Conservation (phyloP, 2,797 vertebrate genomes). For the Allobates femoralis region DNA sequence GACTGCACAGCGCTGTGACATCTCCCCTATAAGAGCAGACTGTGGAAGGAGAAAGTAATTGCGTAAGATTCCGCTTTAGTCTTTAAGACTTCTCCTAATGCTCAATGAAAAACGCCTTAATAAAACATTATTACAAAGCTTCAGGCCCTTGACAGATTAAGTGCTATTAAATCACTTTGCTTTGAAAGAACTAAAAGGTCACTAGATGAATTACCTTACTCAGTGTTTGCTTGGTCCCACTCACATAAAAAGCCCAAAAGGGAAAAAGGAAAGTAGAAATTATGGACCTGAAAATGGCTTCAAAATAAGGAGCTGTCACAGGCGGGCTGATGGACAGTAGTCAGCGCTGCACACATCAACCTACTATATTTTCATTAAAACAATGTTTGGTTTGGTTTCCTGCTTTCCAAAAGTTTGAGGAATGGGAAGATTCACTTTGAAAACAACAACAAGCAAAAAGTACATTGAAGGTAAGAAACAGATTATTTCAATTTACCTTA, state of each 20-base stretch:
- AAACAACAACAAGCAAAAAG: background rate
- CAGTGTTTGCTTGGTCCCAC: conserved; percentile 73
- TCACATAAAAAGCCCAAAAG: conserved; percentile 62
- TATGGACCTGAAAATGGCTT: conserved; percentile 76
- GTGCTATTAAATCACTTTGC: conserved; percentile 82
- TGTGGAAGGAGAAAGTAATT: conserved; percentile 38
- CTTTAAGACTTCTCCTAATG: conserved; percentile 76
- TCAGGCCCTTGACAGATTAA: conserved; percentile 82
- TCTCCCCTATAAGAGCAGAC: conserved; percentile 3
- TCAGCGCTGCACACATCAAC: conserved; percentile 63
- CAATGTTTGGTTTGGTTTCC: conserved; percentile 23
- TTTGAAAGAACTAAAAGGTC: conserved; percentile 79
- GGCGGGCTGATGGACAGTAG: conserved; percentile 75
- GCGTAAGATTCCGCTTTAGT: conserved; percentile 66
- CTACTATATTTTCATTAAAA: conserved; percentile 45
- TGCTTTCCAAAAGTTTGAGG: background rate
- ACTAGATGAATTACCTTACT: conserved; percentile 80
- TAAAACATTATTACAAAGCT: conserved; percentile 81
- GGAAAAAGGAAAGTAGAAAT: conserved; percentile 59
- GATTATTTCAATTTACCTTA: background rate
- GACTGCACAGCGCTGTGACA: background rate
- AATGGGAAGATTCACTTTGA: background rate
- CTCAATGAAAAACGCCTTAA: conserved; percentile 77
- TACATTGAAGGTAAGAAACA: background rate
- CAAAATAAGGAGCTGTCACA: conserved; percentile 72